Percentiles rank a stretch among this genome's conserved stretches.
Evolutionary conservation across 2,797 vertebrate genomes (phyloP).

Genomic region (Acipenser ruthenus): DNA sequence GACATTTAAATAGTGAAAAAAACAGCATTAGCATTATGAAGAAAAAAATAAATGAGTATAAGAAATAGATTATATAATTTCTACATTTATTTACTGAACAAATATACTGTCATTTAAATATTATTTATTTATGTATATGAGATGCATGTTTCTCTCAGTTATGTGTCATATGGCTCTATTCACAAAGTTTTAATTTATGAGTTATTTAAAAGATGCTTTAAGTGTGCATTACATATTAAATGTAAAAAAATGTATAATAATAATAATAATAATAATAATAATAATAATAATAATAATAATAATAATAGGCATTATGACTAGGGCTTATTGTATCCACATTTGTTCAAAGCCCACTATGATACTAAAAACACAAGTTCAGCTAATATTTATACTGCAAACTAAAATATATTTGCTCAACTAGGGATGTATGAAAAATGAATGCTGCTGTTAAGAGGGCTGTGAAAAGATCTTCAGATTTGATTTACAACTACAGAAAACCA

Average conservation of each 20-base stretch:
- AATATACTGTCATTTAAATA: background rate
- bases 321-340: too few species aligned
- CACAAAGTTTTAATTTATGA: too few species aligned
- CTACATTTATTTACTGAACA: background rate
- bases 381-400: background rate
- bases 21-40: background rate
- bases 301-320: background rate
- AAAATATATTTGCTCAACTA: background rate
- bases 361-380: too few species aligned
- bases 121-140: background rate
- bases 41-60: background rate
- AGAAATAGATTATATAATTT: background rate
- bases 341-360: too few species aligned
- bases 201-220: background rate
- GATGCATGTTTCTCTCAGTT: background rate
- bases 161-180: background rate
- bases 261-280: background rate
- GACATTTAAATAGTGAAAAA: background rate
- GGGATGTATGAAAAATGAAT: background rate
- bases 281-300: background rate
- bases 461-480: background rate
- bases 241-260: background rate
- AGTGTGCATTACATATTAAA: background rate
- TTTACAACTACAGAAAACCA: background rate
- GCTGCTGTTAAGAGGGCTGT: background rate